These are phyloP conservation scores for Hyalella azteca DNA, from an alignment of 2,888 invertebrate species.

Conservation along the genomic window DNA sequence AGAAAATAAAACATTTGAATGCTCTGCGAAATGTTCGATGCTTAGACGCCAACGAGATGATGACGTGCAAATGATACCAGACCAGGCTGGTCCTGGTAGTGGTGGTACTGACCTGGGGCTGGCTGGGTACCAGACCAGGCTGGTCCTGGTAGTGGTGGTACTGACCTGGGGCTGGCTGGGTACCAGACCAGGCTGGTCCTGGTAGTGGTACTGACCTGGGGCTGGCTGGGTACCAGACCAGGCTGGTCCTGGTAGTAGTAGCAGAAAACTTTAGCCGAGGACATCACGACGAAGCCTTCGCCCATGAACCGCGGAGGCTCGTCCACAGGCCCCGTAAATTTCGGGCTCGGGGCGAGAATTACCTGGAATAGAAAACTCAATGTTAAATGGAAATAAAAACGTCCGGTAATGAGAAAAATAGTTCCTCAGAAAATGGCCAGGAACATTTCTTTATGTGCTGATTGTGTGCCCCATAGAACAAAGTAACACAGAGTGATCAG, in stretches of 20 bases:
- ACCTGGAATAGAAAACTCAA: constrained; percentile 69
- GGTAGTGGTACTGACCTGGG: constrained; percentile 83
- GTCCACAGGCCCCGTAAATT: constrained; percentile 89
- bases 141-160: constrained; percentile 98
- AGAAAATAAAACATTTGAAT: too few species aligned
- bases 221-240: constrained; percentile 73
- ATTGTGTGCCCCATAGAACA: too few species aligned
- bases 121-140: constrained; percentile 77
- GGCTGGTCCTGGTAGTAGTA: constrained; percentile 98
- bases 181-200: constrained; percentile 91
- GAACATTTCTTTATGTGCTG: too few species aligned
- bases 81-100: constrained; percentile 94
- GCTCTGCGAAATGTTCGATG: too few species aligned
- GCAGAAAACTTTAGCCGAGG: constrained; percentile 90
- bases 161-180: constrained; percentile 70
- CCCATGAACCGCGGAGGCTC: constrained; percentile 98
- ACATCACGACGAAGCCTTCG: constrained; percentile 95
- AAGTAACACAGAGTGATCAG: too few species aligned
- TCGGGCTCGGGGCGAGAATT: constrained; percentile 93
- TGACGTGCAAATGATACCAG: too few species aligned
- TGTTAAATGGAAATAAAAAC: too few species aligned
- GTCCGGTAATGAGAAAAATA: too few species aligned
- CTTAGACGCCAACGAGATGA: too few species aligned
- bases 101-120: constrained; percentile 74
- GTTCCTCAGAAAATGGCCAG: too few species aligned